phyloP scores from a whole-genome alignment of 1,140 invertebrate species.

The Palaemon carinicauda region DNA sequence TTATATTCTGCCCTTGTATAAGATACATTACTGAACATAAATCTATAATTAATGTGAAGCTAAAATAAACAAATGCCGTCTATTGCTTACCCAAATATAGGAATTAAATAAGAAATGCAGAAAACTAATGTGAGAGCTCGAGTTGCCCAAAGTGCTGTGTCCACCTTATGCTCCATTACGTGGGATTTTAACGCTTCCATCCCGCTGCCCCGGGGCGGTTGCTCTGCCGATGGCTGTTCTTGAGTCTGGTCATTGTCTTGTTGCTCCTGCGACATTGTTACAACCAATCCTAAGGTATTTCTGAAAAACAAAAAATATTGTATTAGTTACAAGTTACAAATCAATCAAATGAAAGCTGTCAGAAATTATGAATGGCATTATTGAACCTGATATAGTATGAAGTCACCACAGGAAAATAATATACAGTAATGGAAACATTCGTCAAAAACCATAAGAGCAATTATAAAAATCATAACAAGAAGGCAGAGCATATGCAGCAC shows the following conservation, averaged over 20 bases:
- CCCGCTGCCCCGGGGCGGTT: constrained; percentile 9
- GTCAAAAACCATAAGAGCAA: too few relatives aligned
- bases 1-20: too few relatives aligned
- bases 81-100: constrained; percentile 83
- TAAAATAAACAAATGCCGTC: neutral
- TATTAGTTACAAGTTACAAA: too few relatives aligned
- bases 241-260: constrained; percentile 12
- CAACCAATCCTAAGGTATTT: neutral
- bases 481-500: too few relatives aligned
- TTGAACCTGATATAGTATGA: too few relatives aligned
- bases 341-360: too few relatives aligned
- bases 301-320: too few relatives aligned
- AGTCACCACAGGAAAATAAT: too few relatives aligned
- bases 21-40: too few relatives aligned
- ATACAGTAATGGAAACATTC: too few relatives aligned
- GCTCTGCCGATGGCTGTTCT: neutral
- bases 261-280: constrained; percentile 20
- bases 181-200: constrained; percentile 66
- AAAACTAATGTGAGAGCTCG: constrained; percentile 83
- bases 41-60: constrained; percentile 35
- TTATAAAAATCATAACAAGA: too few relatives aligned
- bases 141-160: constrained; percentile 83
- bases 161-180: constrained; percentile 82
- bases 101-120: constrained; percentile 84
- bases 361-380: too few relatives aligned